Evolutionary conservation across 2,888 invertebrate species (phyloP), one percentile per base, ranked within the genome.

Genomic region (Agriopis aurantiaria): DNA sequence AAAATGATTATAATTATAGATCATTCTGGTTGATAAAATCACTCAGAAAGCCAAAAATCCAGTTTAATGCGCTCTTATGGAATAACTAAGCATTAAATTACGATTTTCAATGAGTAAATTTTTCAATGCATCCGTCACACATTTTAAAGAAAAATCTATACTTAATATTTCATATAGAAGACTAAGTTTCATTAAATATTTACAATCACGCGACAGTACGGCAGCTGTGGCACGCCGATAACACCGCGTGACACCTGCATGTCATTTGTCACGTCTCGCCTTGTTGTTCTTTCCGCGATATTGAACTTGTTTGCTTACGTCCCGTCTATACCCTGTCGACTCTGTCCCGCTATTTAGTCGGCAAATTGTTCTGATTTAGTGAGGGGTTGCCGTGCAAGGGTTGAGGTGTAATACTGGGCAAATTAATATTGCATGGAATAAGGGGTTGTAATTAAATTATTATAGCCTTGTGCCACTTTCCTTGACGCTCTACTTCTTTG

Each of bases 201-300:
- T 72, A 71, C 73, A 75, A 71, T 64, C 69, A 61, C 65, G 62
- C 14, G 11, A 14, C 62, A 61, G 53, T 65, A 63, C 66, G 43
- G 71, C 78, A 82, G 80, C 85, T 85, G 85, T 75, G 81, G 71
- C 75, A 49, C 64, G 66, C 76, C 77, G 81, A 83, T 83, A 83
- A 79, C 75, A 74, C 74, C 14, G 63, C 84, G 85, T 88, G 91
- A 88, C 91, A 91, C 91, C 91, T 92, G 91, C 86, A 86, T 84
- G 85, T 92, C 91, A 90, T 93, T 93, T 93, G 92, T 92, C 92
- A 92, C 87, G 85, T 80, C 83, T 78, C 81, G 79, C 78, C 78
- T 78, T 86, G 85, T 85, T 85, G 85, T 88, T 88, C 85, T 84
- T 85, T 85, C 80, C 73, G 77, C 81, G 80, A 82, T 83, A 82